Evolutionary conservation across 2,113 vertebrate species (phyloP).

Genomic region (Tursiops truncatus): DNA sequence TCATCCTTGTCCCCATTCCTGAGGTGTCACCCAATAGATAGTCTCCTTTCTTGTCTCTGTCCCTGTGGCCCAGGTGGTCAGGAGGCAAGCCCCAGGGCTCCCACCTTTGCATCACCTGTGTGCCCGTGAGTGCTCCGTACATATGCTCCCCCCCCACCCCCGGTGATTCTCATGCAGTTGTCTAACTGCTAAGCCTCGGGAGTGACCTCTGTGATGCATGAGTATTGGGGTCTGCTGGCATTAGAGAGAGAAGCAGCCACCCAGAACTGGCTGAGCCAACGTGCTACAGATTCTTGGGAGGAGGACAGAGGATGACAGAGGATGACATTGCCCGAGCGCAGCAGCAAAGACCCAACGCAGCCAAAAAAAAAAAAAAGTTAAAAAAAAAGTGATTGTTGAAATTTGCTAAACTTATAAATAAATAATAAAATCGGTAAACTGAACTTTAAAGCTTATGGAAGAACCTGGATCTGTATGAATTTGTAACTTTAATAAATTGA

Average conservation of each 20-base stretch:
- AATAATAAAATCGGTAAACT: constrained; percentile 67
- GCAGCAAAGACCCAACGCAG: no score
- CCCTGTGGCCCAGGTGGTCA: neutral
- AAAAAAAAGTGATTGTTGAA: constrained; percentile 50
- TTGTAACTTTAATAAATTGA: constrained; percentile 70
- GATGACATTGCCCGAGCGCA: no score
- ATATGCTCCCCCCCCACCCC: no score
- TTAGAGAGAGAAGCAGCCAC: neutral
- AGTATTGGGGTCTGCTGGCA: neutral
- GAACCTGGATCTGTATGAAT: constrained; percentile 43
- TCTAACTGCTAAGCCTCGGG: neutral
- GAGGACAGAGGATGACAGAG: neutral
- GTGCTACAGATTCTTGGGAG: no score
- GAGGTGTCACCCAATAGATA: no score
- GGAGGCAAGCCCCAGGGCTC: neutral
- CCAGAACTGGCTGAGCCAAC: neutral
- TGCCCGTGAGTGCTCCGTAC: neutral
- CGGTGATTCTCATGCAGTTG: neutral
- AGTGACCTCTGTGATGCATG: neutral
- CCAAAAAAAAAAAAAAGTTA: no score
- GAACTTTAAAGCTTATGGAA: constrained; percentile 52
- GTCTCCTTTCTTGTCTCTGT: neutral
- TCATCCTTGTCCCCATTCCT: neutral
- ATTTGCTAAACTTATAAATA: constrained; percentile 72
- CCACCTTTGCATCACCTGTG: neutral